phyloP scores from a whole-genome alignment of 2,888 invertebrate species.

The Drosophila paucipuncta region DNA sequence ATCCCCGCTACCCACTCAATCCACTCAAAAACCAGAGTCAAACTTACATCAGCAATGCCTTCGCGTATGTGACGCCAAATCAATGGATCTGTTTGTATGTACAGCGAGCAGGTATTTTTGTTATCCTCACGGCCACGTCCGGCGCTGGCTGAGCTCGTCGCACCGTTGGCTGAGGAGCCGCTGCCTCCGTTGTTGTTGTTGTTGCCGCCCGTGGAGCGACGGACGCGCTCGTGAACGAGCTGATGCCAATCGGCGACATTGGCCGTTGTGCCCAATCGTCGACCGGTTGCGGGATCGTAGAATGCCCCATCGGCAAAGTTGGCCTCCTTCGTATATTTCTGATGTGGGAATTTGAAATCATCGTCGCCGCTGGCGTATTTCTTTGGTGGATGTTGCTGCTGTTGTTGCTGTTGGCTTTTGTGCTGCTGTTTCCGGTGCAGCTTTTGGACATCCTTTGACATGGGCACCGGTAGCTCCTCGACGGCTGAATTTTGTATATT shows the following conservation, averaged over 20 bases:
- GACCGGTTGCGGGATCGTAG: conserved; percentile 83
- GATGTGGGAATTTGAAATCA: conserved; percentile 87
- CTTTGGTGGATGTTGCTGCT: conserved; percentile 81
- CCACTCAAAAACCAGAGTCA: background rate
- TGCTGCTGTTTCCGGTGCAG: conserved; percentile 76
- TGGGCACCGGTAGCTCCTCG: conserved; percentile 86
- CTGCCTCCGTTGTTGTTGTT: conserved; percentile 75
- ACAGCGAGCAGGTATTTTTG: conserved; percentile 96
- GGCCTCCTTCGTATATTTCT: conserved; percentile 92
- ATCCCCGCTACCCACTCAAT: background rate
- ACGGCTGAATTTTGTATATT: conserved; percentile 92
- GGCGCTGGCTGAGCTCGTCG: conserved; percentile 84
- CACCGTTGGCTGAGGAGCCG: conserved; percentile 74
- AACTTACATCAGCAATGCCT: conserved; percentile 91
- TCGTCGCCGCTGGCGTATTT: conserved; percentile 82
- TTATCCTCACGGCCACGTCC: conserved; percentile 88
- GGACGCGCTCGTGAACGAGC: conserved; percentile 86
- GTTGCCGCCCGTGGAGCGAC: conserved; percentile 84
- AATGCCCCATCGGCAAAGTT: conserved; percentile 86
- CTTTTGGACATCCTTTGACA: conserved; percentile 83
- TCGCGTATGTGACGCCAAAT: conserved; percentile 97
- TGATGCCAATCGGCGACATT: conserved; percentile 86
- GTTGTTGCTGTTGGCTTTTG: conserved; percentile 62
- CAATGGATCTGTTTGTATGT: conserved; percentile 98
- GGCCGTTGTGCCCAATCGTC: conserved; percentile 72